phyloP scores from a whole-genome alignment of 1,140 invertebrate genomes.

The Solen grandis region DNA sequence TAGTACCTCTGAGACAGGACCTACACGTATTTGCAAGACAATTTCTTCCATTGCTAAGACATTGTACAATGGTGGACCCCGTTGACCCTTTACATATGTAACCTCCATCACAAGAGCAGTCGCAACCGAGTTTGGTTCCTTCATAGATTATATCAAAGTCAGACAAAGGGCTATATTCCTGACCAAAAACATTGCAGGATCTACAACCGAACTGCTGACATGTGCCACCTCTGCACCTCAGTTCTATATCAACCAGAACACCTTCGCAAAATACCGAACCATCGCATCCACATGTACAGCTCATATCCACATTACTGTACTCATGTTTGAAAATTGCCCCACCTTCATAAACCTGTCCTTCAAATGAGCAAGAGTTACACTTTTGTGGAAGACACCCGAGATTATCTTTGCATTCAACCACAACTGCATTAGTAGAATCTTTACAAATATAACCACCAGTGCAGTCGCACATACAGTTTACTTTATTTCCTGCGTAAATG shows the following conservation, averaged over 20 bases:
- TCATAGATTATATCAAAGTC: constrained; percentile 19
- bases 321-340: constrained; percentile 19
- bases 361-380: constrained; percentile 4
- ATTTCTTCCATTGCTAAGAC: constrained; percentile 4
- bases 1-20: constrained; percentile 13
- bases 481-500: constrained; percentile 13
- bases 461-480: constrained; percentile 37
- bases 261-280: constrained; percentile 24
- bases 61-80: constrained; percentile 7
- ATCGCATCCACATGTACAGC: constrained; percentile 51
- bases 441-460: constrained; percentile 30
- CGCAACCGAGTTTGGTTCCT: constrained; percentile 29
- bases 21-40: constrained; percentile 16
- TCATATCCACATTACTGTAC: constrained; percentile 43
- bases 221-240: constrained; percentile 27
- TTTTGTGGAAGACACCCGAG: neutral
- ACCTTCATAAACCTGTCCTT: constrained; percentile 11
- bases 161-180: constrained; percentile 6
- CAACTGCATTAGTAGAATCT: neutral
- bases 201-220: constrained; percentile 28
- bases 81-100: constrained; percentile 16
- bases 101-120: constrained; percentile 39
- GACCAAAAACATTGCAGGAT: constrained; percentile 41
- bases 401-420: neutral
- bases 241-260: constrained; percentile 30